Evolutionary conservation across 2,113 vertebrate species (phyloP), one percentile per base, ranked within the genome.

Genomic region (Plestiodon gilberti): DNA sequence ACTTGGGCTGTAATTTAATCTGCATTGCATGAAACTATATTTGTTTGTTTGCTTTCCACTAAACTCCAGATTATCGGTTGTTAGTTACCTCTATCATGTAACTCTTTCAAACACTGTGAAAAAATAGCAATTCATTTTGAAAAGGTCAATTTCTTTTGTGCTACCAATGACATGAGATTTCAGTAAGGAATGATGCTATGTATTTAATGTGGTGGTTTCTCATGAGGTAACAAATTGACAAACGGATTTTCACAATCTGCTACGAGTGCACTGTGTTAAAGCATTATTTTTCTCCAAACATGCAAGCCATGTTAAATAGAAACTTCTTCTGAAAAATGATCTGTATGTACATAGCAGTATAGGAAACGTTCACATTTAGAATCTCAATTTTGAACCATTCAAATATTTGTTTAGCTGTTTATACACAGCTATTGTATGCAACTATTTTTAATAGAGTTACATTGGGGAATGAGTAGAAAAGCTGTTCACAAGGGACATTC

Each of bases 91-190:
- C 1, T 28, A 23, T 25, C 23, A 71, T 81, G 30, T 33, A 90
- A 7, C 78, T 30, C 70, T 83, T 84, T 88, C 25, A 62, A n/a
- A 87, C 17, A 61, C 33, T 28, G 4, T 23, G 35, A 48, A 2
- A 52, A 64, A 87, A 25, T 86, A 22, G 30, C n/a, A 8, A 82
- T 83, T 8, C 0, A 7, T 35, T 83, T 84, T 69, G 73, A 88
- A 70, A 76, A 89, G 5, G 48, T 65, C 10, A 20, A 4, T 91
- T 90, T 89, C 80, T 75, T 15, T 48, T 84, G 14, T 0, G 30
- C 8, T 73, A 23, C 35, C 30, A 18, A 77, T 82, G 25, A 65
- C 23, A 78, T 10, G 33, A 22, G 48, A 38, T 78, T 85, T 67
- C 64, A 71, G 84, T 11, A 40, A 78, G 77, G 64, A 33, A 61